A percentile compares a stretch with the other conserved stretches of the same genome.
phyloP scores from a whole-genome alignment of 2,888 invertebrate genomes.

The Tinea trinotella region DNA sequence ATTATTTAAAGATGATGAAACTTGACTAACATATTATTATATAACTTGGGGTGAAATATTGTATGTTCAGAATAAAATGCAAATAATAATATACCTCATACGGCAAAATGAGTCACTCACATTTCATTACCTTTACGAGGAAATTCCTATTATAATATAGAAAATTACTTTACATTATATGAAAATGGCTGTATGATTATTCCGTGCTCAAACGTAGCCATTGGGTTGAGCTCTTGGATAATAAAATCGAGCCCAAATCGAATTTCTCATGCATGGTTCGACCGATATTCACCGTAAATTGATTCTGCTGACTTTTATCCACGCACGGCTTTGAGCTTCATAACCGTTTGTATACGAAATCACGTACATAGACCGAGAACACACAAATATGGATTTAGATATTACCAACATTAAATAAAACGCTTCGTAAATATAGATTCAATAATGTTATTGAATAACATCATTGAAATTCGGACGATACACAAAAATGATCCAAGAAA shows the following conservation, averaged over 20 bases:
- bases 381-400: background rate
- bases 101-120: constrained; percentile 41
- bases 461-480: background rate
- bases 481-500: background rate
- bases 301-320: constrained; percentile 18
- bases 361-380: background rate
- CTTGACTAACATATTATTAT: too few relatives aligned
- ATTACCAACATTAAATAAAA: constrained; percentile 2
- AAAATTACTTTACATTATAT: constrained; percentile 5
- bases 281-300: constrained; percentile 15
- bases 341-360: constrained; percentile 11
- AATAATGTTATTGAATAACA: background rate
- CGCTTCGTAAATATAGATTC: background rate
- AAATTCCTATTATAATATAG: constrained; percentile 21
- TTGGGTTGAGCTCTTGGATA: constrained; percentile 7
- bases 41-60: too few relatives aligned
- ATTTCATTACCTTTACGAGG: constrained; percentile 33
- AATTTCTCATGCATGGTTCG: constrained; percentile 17
- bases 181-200: constrained; percentile 15
- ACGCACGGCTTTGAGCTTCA: background rate
- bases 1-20: too few relatives aligned
- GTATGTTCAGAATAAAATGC: background rate
- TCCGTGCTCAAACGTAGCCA: constrained; percentile 2
- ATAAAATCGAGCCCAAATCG: constrained; percentile 15
- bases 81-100: constrained; percentile 35